These are phyloP conservation scores for Mugil cephalus DNA, from an alignment of 2,113 vertebrate species.

Conservation along the genomic window DNA sequence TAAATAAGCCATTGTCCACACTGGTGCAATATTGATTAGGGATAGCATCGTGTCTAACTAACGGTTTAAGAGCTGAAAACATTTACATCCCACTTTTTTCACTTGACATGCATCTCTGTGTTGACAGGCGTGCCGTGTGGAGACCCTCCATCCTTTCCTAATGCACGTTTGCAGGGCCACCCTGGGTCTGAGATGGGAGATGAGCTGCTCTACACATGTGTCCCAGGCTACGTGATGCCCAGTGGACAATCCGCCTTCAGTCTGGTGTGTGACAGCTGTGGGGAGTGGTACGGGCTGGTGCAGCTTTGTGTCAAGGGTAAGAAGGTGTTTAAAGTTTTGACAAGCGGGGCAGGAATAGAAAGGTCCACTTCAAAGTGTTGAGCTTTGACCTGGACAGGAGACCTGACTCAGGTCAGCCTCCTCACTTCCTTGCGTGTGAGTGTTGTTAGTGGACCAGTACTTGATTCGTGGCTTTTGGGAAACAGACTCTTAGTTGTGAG, in stretches of 20 bases:
- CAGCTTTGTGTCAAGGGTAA: conserved; percentile 94
- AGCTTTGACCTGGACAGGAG: conserved; percentile 43
- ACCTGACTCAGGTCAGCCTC: conserved; percentile 14
- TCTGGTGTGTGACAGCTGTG: conserved; percentile 93
- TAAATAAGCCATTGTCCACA: too few species aligned
- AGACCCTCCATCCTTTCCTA: conserved; percentile 91
- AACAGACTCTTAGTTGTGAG: conserved; percentile 67
- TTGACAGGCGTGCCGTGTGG: conserved; percentile 89
- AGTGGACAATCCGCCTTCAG: conserved; percentile 87
- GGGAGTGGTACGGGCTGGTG: conserved; percentile 94
- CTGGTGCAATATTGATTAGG: not conserved
- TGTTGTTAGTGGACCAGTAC: conserved; percentile 6
- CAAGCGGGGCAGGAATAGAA: not conserved
- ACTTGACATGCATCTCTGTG: not conserved
- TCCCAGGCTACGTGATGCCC: conserved; percentile 85
- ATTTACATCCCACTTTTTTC: not conserved
- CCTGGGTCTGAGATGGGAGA: conserved; percentile 92
- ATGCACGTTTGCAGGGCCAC: conserved; percentile 88
- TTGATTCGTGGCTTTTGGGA: conserved; percentile 38
- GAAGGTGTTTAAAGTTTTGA: conserved; percentile 4
- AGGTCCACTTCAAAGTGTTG: conserved; percentile 38
- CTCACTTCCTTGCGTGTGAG: conserved; percentile 23
- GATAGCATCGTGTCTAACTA: not conserved
- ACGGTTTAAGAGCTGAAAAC: not conserved
- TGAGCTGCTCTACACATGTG: conserved; percentile 91